phyloP scores from a whole-genome alignment of 1,140 invertebrate species.

The Macrotrachela quadricornifera region DNA sequence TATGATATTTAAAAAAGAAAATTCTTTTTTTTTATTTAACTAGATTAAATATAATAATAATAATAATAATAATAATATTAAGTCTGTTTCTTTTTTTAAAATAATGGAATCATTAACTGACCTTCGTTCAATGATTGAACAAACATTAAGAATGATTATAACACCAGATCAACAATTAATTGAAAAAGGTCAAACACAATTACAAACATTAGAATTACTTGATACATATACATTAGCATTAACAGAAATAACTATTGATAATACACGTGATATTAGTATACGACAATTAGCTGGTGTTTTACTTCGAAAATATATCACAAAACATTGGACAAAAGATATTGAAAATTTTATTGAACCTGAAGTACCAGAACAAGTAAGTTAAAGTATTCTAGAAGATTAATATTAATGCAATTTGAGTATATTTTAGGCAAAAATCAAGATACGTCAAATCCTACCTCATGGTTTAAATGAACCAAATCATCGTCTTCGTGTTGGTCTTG shows the following conservation, averaged over 20 bases:
- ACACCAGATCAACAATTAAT: too few relatives aligned
- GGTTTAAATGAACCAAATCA: constrained; percentile 47
- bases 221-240: not conserved
- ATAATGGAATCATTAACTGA: too few relatives aligned
- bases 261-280: constrained; percentile 16
- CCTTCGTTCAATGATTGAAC: too few relatives aligned
- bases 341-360: constrained; percentile 44
- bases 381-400: too few relatives aligned
- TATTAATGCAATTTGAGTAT: not conserved
- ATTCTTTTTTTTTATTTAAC: too few relatives aligned
- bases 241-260: constrained; percentile 5
- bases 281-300: constrained; percentile 50
- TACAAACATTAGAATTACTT: too few relatives aligned
- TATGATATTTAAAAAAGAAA: too few relatives aligned
- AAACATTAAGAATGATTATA: too few relatives aligned
- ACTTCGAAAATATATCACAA: constrained; percentile 51
- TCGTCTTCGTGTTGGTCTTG: constrained; percentile 46
- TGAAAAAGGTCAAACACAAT: too few relatives aligned
- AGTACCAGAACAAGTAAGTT: constrained; percentile 31
- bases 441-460: constrained; percentile 43
- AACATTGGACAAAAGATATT: constrained; percentile 42
- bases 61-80: too few relatives aligned
- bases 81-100: too few relatives aligned
- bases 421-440: constrained; percentile 42
- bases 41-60: too few relatives aligned